Conservation (phyloP, 2,797 vertebrate species). For the Notolepis coatsorum region DNA sequence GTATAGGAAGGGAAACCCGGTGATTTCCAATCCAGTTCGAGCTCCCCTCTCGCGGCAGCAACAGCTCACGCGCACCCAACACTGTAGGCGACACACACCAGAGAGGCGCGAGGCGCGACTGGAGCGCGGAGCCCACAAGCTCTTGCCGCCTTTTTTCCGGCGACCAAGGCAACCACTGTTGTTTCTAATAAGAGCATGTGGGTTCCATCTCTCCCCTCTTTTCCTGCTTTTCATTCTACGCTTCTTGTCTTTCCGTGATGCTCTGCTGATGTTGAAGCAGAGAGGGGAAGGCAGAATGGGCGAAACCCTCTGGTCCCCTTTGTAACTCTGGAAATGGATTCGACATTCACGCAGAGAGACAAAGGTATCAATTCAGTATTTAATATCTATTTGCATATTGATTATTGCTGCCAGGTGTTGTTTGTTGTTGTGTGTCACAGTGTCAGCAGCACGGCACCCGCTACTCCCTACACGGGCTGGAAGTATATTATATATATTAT, state of each 20-base stretch:
- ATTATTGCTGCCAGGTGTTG: neutral
- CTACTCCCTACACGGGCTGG: no score
- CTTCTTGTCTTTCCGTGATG: constrained; percentile 27
- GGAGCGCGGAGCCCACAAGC: constrained; percentile 35
- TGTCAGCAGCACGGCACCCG: no score
- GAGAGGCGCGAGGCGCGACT: constrained; percentile 40
- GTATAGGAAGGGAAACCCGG: neutral
- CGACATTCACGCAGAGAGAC: constrained; percentile 55
- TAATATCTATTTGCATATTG: neutral
- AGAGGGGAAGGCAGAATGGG: constrained; percentile 60
- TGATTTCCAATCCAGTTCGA: neutral
- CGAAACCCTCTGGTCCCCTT: constrained; percentile 49
- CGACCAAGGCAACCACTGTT: neutral
- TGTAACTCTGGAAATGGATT: constrained; percentile 72
- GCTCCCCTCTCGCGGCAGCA: no score
- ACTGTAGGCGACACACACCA: neutral
- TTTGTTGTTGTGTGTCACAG: neutral
- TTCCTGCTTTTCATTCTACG: no score
- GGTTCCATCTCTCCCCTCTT: neutral
- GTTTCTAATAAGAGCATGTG: neutral
- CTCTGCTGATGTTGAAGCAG: constrained; percentile 33
- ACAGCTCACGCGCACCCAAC: neutral
- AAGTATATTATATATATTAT: no score
- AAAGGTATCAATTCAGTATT: constrained; percentile 67
- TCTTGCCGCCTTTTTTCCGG: no score